A percentile compares a stretch with the other conserved stretches of the same genome.
Evolutionary conservation across 2,797 vertebrate species (phyloP).

Genomic region (Rhinichthys osculus): DNA sequence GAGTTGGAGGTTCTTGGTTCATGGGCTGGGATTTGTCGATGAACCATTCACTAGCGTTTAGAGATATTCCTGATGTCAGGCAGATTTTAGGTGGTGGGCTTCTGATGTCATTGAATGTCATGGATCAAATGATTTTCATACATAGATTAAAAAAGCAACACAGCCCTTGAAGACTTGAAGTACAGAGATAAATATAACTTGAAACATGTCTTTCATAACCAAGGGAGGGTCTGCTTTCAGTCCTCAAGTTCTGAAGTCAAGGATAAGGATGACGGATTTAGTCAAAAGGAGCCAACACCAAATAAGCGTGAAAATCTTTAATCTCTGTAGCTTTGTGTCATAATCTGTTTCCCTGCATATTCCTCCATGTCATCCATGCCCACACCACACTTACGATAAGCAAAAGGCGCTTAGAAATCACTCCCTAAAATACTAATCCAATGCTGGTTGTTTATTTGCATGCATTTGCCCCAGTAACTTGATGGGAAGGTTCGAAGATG

Average conservation of each 20-base stretch:
- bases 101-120: slow-evolving; percentile 10
- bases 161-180: neutral
- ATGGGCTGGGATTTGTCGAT: slow-evolving; percentile 2
- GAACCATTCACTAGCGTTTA: slow-evolving; percentile 25
- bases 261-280: slow-evolving; percentile 11
- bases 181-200: slow-evolving; percentile 22
- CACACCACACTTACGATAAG: neutral
- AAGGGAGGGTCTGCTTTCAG: neutral
- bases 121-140: slow-evolving; percentile 1
- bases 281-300: slow-evolving; percentile 17
- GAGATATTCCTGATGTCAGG: slow-evolving; percentile 33
- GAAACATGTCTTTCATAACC: neutral
- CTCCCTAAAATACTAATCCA: slow-evolving; percentile 1
- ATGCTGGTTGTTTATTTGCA: slow-evolving; percentile 14
- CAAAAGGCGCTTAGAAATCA: slow-evolving; percentile 13
- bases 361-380: slow-evolving; percentile 7
- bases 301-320: slow-evolving; percentile 19
- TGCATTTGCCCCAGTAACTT: slow-evolving; percentile 3
- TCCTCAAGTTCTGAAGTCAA: slow-evolving; percentile 7
- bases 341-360: slow-evolving; percentile 30
- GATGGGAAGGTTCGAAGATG: slow-evolving; percentile 14
- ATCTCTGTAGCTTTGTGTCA: slow-evolving; percentile 40
- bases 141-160: neutral
- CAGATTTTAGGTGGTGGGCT: neutral
- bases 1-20: slow-evolving; percentile 34